Conservation (phyloP, 2,888 invertebrate species). For the Eupsilia transversa region DNA sequence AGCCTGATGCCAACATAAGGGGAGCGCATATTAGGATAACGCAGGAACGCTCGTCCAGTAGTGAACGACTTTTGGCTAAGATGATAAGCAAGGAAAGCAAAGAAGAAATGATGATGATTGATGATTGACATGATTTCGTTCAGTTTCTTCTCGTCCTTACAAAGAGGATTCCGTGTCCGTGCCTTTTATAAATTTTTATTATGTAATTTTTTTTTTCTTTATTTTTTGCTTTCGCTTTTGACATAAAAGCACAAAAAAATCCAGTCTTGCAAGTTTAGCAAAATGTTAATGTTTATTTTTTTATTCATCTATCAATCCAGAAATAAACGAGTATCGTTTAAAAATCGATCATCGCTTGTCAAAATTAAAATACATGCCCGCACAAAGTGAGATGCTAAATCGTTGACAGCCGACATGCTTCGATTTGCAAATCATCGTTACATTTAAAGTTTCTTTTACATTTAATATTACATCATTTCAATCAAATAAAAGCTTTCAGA, state of each 20-base stretch:
- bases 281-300: too few species aligned
- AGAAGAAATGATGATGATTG: too few species aligned
- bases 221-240: not conserved
- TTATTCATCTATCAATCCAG: not conserved
- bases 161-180: not conserved
- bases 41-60: not conserved
- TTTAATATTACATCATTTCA: constrained; percentile 34
- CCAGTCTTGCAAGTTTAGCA: not conserved
- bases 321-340: not conserved
- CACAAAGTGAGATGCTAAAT: not conserved
- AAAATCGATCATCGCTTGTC: not conserved
- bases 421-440: constrained; percentile 43
- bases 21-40: too few species aligned
- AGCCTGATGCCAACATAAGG: not conserved
- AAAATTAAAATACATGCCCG: not conserved
- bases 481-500: constrained; percentile 14
- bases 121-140: not conserved
- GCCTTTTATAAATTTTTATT: not conserved
- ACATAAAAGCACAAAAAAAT: not conserved
- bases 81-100: too few species aligned
- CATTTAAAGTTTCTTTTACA: constrained; percentile 10
- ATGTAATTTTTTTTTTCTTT: not conserved
- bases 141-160: not conserved
- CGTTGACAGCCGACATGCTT: constrained; percentile 35
- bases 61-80: not conserved